Evolutionary conservation across 2,113 vertebrate genomes (phyloP), one percentile per base, ranked within the genome.

Genomic region (Sceloporus tristichus): DNA sequence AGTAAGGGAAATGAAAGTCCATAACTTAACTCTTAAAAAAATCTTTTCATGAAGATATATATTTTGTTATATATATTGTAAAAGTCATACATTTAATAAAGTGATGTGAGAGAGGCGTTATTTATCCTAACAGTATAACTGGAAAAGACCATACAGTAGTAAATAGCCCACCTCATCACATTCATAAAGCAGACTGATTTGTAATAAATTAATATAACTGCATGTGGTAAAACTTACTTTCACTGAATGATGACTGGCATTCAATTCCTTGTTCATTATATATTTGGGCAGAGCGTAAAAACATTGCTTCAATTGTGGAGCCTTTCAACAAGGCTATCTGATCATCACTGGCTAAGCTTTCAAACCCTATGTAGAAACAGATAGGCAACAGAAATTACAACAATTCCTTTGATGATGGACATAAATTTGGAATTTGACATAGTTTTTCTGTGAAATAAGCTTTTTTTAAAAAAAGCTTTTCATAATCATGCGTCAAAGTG

Each of bases 281-380:
- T 91, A 98, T 97, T 90, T 98, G 98, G 65, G 98, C 98, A 21
- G 96, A 97, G 75, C 96, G 95, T 92, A 99, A 95, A 92, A 99
- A 98, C 97, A 98, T 98, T 59, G 98, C 97, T 94, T 99, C 98
- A 87, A 98, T 96, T 21, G 98, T 98, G n/a, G 98, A 98, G 75
- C 96, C 96, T 54, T 97, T 98, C 88, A 98, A 90, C 78, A 99
- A 96, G 2, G 97, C 97, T 18, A 94, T 96, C 95, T 99, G 98
- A 88, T 99, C 98, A 79, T 97, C 97, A 79, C 88, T 96, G 79
- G 98, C 97, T 96, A 99, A 94, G 86, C 97, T 97, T 89, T 98
- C 97, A 95, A 99, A 99, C 59, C 98, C 98, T 99, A 95, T 81
- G 93, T 74, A 82, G 88, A 92, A 88, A 78, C 7, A 27, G 68